Conservation (phyloP, 2,113 vertebrate species). For the Marcusenius ussheri region DNA sequence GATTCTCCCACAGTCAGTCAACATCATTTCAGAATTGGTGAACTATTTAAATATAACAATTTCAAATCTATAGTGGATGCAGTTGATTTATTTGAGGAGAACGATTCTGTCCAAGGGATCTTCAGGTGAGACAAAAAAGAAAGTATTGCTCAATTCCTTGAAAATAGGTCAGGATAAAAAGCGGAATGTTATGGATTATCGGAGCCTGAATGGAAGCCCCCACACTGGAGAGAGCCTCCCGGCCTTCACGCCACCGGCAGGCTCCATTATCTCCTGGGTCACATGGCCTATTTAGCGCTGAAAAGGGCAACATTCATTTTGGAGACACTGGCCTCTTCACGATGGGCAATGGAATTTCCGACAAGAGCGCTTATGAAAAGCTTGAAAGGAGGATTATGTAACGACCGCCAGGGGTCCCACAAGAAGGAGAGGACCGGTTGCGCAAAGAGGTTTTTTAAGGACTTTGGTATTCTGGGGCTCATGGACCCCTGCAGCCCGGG, state of each 20-base stretch:
- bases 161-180: neutral
- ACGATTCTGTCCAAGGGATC: neutral
- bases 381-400: slow-evolving; percentile 4
- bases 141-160: neutral
- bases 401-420: neutral
- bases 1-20: neutral
- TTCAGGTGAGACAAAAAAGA: neutral
- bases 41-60: neutral
- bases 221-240: neutral
- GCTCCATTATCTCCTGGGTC: slow-evolving; percentile 8
- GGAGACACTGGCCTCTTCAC: neutral
- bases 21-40: neutral
- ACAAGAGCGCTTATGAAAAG: slow-evolving; percentile 6
- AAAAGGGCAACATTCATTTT: neutral
- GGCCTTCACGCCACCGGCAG: neutral
- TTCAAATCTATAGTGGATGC: neutral
- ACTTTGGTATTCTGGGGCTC: neutral
- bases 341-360: neutral
- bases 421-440: neutral
- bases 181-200: neutral
- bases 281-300: neutral
- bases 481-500: neutral
- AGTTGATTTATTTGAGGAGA: neutral
- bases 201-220: neutral
- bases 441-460: neutral